phyloP scores from a whole-genome alignment of 2,888 invertebrate species.

The Entomobrya multifasciata region DNA sequence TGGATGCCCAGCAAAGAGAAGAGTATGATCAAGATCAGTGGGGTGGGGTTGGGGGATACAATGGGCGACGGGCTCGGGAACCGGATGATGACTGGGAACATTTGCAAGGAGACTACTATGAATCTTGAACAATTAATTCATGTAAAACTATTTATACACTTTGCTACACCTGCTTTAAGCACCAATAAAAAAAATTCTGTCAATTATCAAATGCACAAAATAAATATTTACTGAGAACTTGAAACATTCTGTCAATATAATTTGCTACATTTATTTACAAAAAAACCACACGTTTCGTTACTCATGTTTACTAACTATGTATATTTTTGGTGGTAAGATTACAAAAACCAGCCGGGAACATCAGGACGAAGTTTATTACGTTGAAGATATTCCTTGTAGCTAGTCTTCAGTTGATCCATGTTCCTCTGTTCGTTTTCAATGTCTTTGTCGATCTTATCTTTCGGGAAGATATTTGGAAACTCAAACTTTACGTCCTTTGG shows the following conservation, averaged over 20 bases:
- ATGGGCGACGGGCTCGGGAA: not conserved
- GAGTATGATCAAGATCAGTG: conserved; percentile 43
- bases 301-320: not conserved
- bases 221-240: too few species aligned
- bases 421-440: conserved; percentile 58
- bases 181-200: not conserved
- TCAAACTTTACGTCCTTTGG: conserved; percentile 59
- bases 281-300: not conserved
- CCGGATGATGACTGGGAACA: conserved; percentile 66
- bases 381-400: conserved; percentile 42
- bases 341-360: conserved; percentile 67
- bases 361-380: conserved; percentile 55
- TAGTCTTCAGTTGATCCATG: conserved; percentile 41
- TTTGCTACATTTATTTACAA: not conserved
- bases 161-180: not conserved
- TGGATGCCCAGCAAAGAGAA: not conserved
- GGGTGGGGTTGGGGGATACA: conserved; percentile 44
- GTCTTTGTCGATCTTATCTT: conserved; percentile 53
- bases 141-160: too few species aligned
- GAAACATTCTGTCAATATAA: too few species aligned
- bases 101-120: conserved; percentile 30
- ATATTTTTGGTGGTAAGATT: not conserved
- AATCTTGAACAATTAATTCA: not conserved
- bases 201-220: too few species aligned
- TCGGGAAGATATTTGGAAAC: conserved; percentile 53